These are phyloP conservation scores for Amniataba percoides DNA, from an alignment of 2,797 vertebrate genomes.

Conservation along the genomic window DNA sequence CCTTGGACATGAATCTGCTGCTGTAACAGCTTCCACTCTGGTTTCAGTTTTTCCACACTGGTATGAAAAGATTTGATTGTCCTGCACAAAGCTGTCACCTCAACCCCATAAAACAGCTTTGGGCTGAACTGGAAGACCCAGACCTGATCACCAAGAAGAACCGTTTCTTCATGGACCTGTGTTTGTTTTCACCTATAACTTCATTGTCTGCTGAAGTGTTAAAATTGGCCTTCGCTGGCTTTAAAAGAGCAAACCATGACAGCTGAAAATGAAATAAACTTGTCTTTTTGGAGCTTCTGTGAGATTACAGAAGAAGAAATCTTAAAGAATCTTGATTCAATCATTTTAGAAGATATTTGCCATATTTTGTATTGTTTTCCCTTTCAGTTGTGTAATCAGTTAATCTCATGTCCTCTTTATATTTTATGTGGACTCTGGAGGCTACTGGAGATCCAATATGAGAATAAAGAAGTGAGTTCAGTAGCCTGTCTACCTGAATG, in stretches of 20 bases:
- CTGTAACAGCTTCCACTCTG: background rate
- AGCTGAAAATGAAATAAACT: background rate
- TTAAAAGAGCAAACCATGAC: background rate
- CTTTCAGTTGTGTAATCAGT: background rate
- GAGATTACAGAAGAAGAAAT: background rate
- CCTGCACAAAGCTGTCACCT: too few relatives aligned
- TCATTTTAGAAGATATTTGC: background rate
- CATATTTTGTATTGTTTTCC: too few relatives aligned
- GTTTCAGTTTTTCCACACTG: background rate
- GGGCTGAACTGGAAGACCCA: too few relatives aligned
- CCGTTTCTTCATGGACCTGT: background rate
- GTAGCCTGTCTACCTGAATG: background rate
- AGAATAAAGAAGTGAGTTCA: background rate
- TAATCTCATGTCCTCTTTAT: background rate
- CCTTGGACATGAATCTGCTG: background rate
- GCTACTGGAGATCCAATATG: background rate
- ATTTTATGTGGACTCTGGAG: background rate
- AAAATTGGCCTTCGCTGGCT: background rate
- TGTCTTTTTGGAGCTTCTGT: background rate
- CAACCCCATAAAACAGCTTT: too few relatives aligned
- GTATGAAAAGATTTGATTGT: too few relatives aligned
- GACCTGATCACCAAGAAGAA: background rate
- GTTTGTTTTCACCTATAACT: background rate
- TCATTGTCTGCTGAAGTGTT: background rate
- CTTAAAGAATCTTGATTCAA: background rate